phyloP scores from a whole-genome alignment of 2,113 vertebrate genomes.

The Aptenodytes forsteri region DNA sequence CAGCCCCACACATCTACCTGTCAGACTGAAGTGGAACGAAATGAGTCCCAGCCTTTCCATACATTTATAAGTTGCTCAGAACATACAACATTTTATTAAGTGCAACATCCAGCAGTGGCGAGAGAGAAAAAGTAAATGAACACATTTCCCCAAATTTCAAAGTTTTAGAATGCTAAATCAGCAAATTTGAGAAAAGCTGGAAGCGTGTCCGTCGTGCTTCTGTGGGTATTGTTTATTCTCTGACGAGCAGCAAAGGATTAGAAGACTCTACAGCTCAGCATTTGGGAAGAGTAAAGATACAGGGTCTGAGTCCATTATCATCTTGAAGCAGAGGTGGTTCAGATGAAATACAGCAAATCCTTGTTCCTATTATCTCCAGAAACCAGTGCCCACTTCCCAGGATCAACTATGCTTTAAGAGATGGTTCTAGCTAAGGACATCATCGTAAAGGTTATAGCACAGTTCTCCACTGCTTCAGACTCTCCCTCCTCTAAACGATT shows the following conservation, averaged over 20 bases:
- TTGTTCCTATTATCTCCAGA: neutral
- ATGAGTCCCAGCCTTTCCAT: neutral
- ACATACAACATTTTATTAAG: neutral
- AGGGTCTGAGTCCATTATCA: neutral
- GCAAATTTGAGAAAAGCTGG: neutral
- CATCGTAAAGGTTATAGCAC: fast-evolving
- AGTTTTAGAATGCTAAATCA: neutral
- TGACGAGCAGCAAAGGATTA: neutral
- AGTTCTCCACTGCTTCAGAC: neutral
- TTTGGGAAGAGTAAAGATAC: neutral
- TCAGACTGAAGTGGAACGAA: neutral
- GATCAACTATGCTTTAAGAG: neutral
- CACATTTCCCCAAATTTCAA: neutral
- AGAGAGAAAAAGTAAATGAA: neutral
- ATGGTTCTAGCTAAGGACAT: neutral
- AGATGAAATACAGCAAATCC: neutral
- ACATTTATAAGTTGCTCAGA: neutral
- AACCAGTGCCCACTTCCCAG: neutral
- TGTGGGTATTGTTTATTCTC: neutral
- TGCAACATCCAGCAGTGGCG: neutral
- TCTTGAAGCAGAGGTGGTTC: neutral
- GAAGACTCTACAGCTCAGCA: neutral
- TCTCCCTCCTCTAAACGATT: neutral
- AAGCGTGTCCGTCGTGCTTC: neutral
- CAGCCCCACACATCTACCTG: neutral